Base-by-base conservation (phyloP, 37 sponge, comb jelly and placozoan species). In the Bolinopsis microptera region DNA sequence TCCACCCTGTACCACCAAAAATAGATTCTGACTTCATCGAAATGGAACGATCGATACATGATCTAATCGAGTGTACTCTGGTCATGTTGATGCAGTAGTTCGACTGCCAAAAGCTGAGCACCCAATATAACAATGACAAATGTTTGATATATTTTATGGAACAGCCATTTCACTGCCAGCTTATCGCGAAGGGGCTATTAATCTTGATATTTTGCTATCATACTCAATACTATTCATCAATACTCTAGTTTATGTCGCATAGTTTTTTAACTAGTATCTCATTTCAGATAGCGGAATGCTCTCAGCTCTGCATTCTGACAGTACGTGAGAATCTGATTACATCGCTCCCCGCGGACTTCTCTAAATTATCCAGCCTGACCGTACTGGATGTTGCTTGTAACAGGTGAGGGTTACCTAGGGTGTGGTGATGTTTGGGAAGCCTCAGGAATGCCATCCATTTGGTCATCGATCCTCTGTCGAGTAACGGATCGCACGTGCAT, bases 241-340 rank as follows among this genome's bases (percentile, higher is more conserved):
- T 37, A 35, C 37, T 31, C 82, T 48, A 48, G 61, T 48, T 18
- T 48, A 48, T 5, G 5, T 48, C 61, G 13, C 61, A 48, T 48
- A 18, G 13, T 18, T 48, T 48, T 48, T 5, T 13, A 48, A 13
- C 61, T 48, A 48, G 13, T 48, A 48, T 13, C 13, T 18, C 61
- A 35, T 86, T 86, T 39, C 90, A 86, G 90, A 86, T 86, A 22
- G 90, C 90, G 41, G 90, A 86, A 27, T 86, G 90, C 26, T 41
- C 61, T 0, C 34, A 86, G 25, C 35, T 86, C 36, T 36, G 48
- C 25, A 86, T 86, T 28, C 26, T 86, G 90, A 86, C 90, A 23
- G 61, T 86, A 18, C n/a, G 90, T 24, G 90, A 86, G 31, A 86
- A 86, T 41, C 90, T 86, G 30, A 86, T 86, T 34, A 18, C 90